Conservation (phyloP, 2,797 vertebrate genomes). For the Pantherophis alleghaniensis region DNA sequence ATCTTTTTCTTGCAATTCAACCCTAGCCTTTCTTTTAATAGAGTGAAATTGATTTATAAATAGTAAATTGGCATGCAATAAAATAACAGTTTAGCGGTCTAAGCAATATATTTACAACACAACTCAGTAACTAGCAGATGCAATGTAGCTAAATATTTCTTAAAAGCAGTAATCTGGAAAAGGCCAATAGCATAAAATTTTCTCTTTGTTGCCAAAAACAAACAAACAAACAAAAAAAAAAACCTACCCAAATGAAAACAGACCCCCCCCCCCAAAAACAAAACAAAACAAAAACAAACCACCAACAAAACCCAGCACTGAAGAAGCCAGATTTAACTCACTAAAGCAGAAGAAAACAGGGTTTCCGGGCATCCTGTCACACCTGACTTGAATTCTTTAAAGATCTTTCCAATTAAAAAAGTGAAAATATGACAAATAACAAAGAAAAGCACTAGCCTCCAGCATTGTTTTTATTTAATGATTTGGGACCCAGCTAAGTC, state of each 20-base stretch:
- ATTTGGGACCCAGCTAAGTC: neutral
- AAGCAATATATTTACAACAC: neutral
- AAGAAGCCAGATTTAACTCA: neutral
- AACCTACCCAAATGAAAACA: neutral
- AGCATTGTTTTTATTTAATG: neutral
- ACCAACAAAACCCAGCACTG: neutral
- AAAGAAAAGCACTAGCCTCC: neutral
- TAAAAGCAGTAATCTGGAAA: neutral
- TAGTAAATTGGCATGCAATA: neutral
- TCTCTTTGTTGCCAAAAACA: neutral
- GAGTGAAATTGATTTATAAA: neutral
- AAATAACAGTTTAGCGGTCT: neutral
- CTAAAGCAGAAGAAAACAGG: neutral
- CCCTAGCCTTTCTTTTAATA: neutral
- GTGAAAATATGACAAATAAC: neutral
- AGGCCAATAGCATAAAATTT: neutral
- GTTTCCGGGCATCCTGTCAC: neutral
- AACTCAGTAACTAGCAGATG: neutral
- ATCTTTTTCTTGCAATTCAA: neutral
- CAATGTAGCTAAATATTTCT: neutral
- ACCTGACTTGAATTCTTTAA: neutral
- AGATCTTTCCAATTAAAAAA: neutral
- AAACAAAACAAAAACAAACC: neutral
- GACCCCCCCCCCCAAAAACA: neutral
- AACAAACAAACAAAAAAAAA: too few relatives aligned